Percentiles rank a stretch among this genome's conserved stretches.
Evolutionary conservation across 2,888 invertebrate species (phyloP).

Genomic region (Fragum sueziense): DNA sequence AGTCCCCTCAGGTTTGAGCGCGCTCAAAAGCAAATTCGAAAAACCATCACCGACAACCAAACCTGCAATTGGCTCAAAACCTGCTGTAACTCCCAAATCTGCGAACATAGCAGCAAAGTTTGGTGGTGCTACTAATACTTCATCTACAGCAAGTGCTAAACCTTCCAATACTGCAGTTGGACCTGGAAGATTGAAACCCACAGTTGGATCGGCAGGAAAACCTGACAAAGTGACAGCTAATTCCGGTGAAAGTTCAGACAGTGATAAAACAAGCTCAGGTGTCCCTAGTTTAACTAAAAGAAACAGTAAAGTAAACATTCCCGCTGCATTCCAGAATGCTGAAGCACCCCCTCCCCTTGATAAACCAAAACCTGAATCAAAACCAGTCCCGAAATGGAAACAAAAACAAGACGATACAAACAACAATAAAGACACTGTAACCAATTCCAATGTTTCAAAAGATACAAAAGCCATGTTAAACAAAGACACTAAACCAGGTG

Average conservation of each 20-base stretch:
- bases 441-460: conserved; percentile 3
- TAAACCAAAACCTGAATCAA: conserved; percentile 32
- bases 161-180: neutral
- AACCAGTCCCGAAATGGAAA: conserved; percentile 33
- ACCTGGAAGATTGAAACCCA: neutral
- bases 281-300: conserved; percentile 16
- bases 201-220: conserved; percentile 1
- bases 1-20: conserved; percentile 5
- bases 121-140: conserved; percentile 10
- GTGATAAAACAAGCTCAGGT: neutral
- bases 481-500: conserved; percentile 15
- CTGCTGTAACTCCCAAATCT: neutral
- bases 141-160: neutral
- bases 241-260: neutral
- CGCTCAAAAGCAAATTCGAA: conserved; percentile 21
- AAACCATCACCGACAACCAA: neutral
- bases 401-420: conserved; percentile 27
- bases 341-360: conserved; percentile 10
- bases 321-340: conserved; percentile 25
- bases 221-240: neutral
- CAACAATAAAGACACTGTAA: conserved; percentile 23
- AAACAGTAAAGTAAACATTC: conserved; percentile 40
- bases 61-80: conserved; percentile 10
- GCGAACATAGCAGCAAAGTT: conserved; percentile 13
- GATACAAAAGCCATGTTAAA: conserved; percentile 1